Evolutionary conservation across 2,888 invertebrate species (phyloP).

Genomic region (Tipula unca): DNA sequence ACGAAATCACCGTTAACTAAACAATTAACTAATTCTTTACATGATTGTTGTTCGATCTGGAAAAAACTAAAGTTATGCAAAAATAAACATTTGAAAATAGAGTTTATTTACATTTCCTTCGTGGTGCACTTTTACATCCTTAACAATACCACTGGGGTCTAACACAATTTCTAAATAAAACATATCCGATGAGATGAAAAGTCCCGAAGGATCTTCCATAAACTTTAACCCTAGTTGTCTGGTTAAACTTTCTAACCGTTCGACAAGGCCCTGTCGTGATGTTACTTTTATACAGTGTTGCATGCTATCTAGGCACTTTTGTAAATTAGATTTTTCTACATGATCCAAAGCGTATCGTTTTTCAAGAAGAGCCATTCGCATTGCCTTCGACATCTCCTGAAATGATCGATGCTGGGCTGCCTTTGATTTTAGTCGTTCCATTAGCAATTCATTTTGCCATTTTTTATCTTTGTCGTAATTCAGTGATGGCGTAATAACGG

Average conservation of each 20-base stretch:
- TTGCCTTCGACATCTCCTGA: constrained; percentile 77
- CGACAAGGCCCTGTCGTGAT: constrained; percentile 83
- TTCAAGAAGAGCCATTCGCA: constrained; percentile 75
- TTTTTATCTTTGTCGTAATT: constrained; percentile 53
- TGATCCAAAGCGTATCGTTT: constrained; percentile 82
- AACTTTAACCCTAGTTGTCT: constrained; percentile 86
- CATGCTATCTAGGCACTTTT: constrained; percentile 83
- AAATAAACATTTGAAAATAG: too few species aligned
- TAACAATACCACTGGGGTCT: constrained; percentile 72
- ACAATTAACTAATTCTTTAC: constrained; percentile 78
- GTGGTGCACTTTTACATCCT: constrained; percentile 86
- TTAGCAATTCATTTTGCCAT: constrained; percentile 77
- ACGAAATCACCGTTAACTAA: constrained; percentile 79
- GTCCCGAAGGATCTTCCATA: constrained; percentile 70
- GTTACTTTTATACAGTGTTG: constrained; percentile 92
- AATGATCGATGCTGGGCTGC: constrained; percentile 71
- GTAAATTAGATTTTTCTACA: constrained; percentile 74
- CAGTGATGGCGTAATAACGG: background rate
- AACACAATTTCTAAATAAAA: constrained; percentile 88
- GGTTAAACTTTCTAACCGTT: constrained; percentile 82
- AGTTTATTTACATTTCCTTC: constrained; percentile 59
- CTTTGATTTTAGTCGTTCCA: constrained; percentile 86
- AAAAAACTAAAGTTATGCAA: too few species aligned
- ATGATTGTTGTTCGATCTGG: constrained; percentile 67
- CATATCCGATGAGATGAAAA: constrained; percentile 93